Percentiles rank a stretch among this genome's conserved stretches.
Evolutionary conservation across 2,888 invertebrate genomes (phyloP).

Genomic region (Stratiomys singularior): DNA sequence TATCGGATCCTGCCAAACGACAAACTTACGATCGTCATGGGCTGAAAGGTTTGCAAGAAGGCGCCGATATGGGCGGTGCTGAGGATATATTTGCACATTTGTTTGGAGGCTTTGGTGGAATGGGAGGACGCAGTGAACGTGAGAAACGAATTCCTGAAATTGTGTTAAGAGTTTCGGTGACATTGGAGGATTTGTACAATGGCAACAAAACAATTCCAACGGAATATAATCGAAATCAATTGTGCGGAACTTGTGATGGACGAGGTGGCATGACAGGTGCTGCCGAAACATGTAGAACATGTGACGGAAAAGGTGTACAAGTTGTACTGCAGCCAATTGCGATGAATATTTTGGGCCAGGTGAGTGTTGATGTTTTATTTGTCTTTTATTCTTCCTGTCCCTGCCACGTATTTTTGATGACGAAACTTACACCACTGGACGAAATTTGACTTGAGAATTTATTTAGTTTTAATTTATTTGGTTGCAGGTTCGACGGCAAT

Average conservation of each 20-base stretch:
- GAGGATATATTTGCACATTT: constrained; percentile 77
- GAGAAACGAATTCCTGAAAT: constrained; percentile 80
- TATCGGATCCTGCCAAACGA: constrained; percentile 89
- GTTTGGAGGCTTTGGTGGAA: constrained; percentile 70
- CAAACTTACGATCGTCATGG: constrained; percentile 88
- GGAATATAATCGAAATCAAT: constrained; percentile 59
- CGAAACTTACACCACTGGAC: no score
- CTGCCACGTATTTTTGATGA: no score
- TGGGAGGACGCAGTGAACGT: constrained; percentile 68
- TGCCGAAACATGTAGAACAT: constrained; percentile 74
- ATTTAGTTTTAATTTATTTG: not conserved
- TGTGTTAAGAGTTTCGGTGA: constrained; percentile 83
- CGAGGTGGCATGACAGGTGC: constrained; percentile 74
- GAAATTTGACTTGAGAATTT: no score
- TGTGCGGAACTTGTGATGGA: constrained; percentile 60
- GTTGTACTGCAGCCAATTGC: constrained; percentile 76
- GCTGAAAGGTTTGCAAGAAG: constrained; percentile 87
- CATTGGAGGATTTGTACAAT: constrained; percentile 90
- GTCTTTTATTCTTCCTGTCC: no score
- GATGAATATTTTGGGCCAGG: constrained; percentile 48
- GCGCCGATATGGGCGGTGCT: constrained; percentile 70
- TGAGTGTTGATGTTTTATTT: constrained; percentile 26
- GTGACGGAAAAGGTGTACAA: constrained; percentile 82
- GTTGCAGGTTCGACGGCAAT: constrained; percentile 61
- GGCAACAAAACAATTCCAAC: constrained; percentile 76